A percentile compares a stretch with the other conserved stretches of the same genome.
phyloP scores from a whole-genome alignment of 1,140 invertebrate genomes.

The Monomorium pharaonis region DNA sequence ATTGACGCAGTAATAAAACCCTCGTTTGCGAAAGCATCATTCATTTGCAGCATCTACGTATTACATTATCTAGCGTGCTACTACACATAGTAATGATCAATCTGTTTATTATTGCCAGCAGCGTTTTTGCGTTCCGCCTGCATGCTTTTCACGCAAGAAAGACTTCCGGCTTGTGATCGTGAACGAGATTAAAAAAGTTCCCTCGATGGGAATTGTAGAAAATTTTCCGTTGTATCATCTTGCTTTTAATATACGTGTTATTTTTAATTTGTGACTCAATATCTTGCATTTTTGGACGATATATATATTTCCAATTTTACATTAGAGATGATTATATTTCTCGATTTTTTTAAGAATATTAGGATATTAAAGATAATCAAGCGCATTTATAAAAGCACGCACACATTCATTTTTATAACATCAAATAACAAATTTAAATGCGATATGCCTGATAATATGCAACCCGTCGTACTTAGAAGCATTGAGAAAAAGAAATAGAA shows the following conservation, averaged over 20 bases:
- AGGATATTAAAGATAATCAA: neutral
- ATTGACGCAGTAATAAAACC: neutral
- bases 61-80: neutral
- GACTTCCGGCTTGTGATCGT: neutral
- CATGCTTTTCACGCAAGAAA: constrained; percentile 4
- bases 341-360: neutral
- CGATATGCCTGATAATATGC: neutral
- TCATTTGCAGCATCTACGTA: neutral
- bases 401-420: neutral
- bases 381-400: neutral
- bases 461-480: neutral
- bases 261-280: neutral
- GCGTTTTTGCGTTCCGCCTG: neutral
- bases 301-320: neutral
- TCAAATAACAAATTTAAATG: neutral
- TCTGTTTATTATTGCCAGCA: neutral
- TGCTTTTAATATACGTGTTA: neutral
- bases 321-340: neutral
- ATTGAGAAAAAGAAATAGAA: neutral
- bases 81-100: constrained; percentile 11
- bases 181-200: neutral
- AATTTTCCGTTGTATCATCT: neutral
- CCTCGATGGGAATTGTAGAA: neutral
- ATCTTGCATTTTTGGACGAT: neutral
- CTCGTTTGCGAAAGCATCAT: constrained; percentile 4